A percentile compares a stretch with the other conserved stretches of the same genome.
These are phyloP conservation scores for Andrena flavipes DNA, from an alignment of 2,888 invertebrate genomes.

Conservation along the genomic window DNA sequence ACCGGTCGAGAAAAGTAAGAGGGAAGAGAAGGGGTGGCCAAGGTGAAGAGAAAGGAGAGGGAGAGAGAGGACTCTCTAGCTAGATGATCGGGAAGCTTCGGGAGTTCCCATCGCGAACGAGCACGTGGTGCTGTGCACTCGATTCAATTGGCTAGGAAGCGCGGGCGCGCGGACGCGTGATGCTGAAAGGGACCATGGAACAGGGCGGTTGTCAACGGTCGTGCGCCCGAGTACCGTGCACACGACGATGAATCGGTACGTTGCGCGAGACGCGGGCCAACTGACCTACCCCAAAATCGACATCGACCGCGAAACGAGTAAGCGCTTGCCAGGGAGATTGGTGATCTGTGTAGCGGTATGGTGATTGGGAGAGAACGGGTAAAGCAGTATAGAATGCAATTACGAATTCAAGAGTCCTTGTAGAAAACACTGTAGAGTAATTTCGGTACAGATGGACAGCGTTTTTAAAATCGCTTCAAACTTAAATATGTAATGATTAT, in stretches of 20 bases:
- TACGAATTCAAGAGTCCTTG: no score
- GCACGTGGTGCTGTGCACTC: conserved; percentile 27
- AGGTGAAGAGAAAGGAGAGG: conserved; percentile 16
- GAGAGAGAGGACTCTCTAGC: not conserved
- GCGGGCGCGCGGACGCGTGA: conserved; percentile 38
- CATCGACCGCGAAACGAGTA: conserved; percentile 6
- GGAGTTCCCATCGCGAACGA: conserved; percentile 36
- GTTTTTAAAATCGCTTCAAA: no score
- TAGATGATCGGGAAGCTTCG: conserved; percentile 33
- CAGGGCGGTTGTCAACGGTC: conserved; percentile 59
- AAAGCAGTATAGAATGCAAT: no score
- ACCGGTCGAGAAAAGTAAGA: conserved; percentile 10
- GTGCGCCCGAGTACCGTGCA: conserved; percentile 38
- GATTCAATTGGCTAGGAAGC: conserved; percentile 37
- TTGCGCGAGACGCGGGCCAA: conserved; percentile 13
- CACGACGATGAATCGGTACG: conserved; percentile 36
- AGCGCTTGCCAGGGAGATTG: not conserved
- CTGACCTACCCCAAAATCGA: conserved; percentile 59
- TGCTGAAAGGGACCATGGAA: conserved; percentile 37
- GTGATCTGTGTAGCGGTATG: not conserved
- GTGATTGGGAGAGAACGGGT: not conserved
- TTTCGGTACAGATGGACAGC: no score
- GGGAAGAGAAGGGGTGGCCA: conserved; percentile 25
- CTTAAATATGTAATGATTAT: no score
- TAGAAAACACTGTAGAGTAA: no score